A percentile compares a stretch with the other conserved stretches of the same genome.
phyloP scores from a whole-genome alignment of 1,140 invertebrate genomes.

The Ylistrum balloti region DNA sequence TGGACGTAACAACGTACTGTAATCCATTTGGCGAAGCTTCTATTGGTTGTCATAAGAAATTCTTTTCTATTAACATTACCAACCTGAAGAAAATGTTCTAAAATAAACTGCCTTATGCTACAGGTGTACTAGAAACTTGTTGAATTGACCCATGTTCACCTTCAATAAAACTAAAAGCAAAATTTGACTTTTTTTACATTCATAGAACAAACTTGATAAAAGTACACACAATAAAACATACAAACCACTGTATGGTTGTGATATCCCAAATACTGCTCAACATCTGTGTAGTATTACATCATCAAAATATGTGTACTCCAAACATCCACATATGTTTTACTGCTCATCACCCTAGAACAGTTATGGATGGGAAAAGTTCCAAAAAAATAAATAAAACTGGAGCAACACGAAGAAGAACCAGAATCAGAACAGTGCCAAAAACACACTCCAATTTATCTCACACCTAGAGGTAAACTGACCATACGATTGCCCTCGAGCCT shows the following conservation, averaged over 20 bases:
- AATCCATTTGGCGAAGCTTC: too few relatives aligned
- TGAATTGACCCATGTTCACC: too few relatives aligned
- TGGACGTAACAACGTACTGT: too few relatives aligned
- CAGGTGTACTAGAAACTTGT: too few relatives aligned
- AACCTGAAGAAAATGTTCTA: too few relatives aligned
- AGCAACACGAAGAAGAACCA: not conserved
- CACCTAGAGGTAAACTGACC: slow-evolving; percentile 4
- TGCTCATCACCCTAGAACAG: not conserved
- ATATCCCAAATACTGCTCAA: not conserved
- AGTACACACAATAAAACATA: not conserved
- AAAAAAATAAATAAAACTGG: too few relatives aligned
- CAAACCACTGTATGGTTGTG: not conserved
- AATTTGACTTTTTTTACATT: not conserved
- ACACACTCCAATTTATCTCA: not conserved
- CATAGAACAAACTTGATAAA: not conserved
- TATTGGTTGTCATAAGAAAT: too few relatives aligned
- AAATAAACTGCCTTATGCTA: too few relatives aligned
- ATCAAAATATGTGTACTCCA: not conserved
- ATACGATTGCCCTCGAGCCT: not conserved
- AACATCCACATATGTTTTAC: not conserved
- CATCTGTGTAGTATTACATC: slow-evolving; percentile 12
- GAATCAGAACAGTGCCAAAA: not conserved
- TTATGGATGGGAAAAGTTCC: not conserved
- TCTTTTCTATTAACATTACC: too few relatives aligned
- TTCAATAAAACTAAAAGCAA: not conserved